phyloP scores from a whole-genome alignment of 2,888 invertebrate genomes.

The Caradrina kadenii region DNA sequence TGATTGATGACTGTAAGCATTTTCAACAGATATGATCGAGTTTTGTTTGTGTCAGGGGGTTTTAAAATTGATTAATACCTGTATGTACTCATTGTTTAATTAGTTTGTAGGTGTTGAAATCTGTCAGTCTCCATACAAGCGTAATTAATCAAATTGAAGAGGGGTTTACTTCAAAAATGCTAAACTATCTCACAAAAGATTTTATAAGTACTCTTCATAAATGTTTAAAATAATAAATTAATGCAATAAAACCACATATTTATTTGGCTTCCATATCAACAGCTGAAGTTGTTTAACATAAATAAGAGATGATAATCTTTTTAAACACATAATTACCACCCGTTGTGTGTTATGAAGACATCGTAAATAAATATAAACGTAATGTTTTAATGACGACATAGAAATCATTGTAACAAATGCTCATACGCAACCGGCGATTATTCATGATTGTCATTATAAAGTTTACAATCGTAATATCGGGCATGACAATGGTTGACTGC shows the following conservation, averaged over 20 bases:
- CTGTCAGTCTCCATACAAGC: neutral
- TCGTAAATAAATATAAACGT: constrained; percentile 43
- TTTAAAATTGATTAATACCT: neutral
- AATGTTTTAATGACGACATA: constrained; percentile 43
- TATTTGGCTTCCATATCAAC: constrained; percentile 47
- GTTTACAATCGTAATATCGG: constrained; percentile 55
- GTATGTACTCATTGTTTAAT: neutral
- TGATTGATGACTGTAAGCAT: no score
- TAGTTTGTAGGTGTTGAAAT: neutral
- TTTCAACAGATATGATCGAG: no score
- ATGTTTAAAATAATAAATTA: constrained; percentile 30
- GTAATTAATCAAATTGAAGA: neutral
- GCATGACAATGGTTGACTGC: constrained; percentile 59
- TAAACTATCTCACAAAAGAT: constrained; percentile 7
- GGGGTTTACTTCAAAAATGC: neutral
- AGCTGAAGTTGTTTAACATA: constrained; percentile 36
- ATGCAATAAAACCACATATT: constrained; percentile 35
- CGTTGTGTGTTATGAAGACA: constrained; percentile 36
- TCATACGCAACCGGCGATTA: constrained; percentile 48
- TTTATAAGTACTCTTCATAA: neutral
- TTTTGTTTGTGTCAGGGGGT: no score
- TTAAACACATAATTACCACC: constrained; percentile 41
- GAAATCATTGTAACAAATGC: constrained; percentile 56
- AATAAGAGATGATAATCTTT: constrained; percentile 39
- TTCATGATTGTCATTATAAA: constrained; percentile 64